A percentile compares a stretch with the other conserved stretches of the same genome.
Conservation (phyloP, 2,888 invertebrate genomes). For the Melanophora roralis region DNA sequence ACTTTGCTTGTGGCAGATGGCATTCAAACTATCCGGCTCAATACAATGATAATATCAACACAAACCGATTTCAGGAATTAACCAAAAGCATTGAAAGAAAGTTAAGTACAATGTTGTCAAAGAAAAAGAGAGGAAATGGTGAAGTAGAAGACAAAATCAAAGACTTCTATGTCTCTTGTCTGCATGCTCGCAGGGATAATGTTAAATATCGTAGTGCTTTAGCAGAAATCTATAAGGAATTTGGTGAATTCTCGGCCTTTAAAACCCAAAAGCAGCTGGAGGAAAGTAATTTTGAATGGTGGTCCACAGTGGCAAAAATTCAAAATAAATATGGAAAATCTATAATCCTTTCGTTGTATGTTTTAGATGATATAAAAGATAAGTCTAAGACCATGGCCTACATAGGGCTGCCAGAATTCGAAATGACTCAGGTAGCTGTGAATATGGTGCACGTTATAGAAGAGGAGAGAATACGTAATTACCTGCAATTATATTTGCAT, state of each 20-base stretch:
- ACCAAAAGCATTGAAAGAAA: constrained; percentile 67
- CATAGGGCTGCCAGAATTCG: constrained; percentile 64
- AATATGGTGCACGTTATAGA: constrained; percentile 50
- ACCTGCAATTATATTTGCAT: constrained; percentile 65
- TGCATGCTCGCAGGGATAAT: constrained; percentile 57
- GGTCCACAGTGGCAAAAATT: constrained; percentile 68
- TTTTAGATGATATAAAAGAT: constrained; percentile 68
- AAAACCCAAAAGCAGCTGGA: constrained; percentile 43
- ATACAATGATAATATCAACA: constrained; percentile 58
- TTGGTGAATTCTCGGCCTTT: constrained; percentile 67
- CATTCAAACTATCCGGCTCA: constrained; percentile 70
- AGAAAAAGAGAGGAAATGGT: constrained; percentile 8
- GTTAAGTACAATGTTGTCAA: constrained; percentile 62
- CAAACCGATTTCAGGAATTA: constrained; percentile 67
- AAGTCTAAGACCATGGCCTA: constrained; percentile 67
- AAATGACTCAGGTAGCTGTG: not conserved
- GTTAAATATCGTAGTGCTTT: constrained; percentile 65
- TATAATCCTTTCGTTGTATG: constrained; percentile 68
- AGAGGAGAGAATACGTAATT: constrained; percentile 23
- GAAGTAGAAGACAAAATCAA: constrained; percentile 67
- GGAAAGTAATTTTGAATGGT: constrained; percentile 69
- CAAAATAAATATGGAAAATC: constrained; percentile 68
- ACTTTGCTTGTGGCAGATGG: constrained; percentile 92
- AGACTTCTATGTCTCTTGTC: constrained; percentile 70
- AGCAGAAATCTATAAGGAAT: constrained; percentile 64